Percentiles rank a stretch among this genome's conserved stretches.
These are phyloP conservation scores for Brachyopa scutellaris DNA, from an alignment of 2,888 invertebrate genomes.

Conservation along the genomic window DNA sequence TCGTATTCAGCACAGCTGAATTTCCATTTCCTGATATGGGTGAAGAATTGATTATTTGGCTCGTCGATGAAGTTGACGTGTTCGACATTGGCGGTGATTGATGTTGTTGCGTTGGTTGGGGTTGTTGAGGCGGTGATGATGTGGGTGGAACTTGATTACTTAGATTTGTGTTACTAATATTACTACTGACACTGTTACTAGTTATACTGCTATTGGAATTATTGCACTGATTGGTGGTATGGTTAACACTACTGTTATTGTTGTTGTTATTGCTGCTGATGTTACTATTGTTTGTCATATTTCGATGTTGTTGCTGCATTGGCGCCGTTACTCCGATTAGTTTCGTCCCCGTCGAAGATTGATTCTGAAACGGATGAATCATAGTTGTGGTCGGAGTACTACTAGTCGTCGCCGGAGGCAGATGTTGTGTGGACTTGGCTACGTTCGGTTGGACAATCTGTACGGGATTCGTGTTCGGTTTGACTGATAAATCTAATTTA, in stretches of 20 bases:
- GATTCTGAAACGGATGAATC: slow-evolving; percentile 79
- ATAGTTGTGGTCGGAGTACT: slow-evolving; percentile 73
- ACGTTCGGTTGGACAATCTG: slow-evolving; percentile 81
- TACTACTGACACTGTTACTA: slow-evolving; percentile 4
- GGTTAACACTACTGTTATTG: slow-evolving; percentile 52
- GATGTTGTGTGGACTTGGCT: slow-evolving; percentile 73
- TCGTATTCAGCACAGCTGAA: slow-evolving; percentile 28
- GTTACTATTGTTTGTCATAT: slow-evolving; percentile 38
- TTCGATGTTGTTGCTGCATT: slow-evolving; percentile 79
- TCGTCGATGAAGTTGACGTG: slow-evolving; percentile 50
- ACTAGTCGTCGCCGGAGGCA: slow-evolving; percentile 73
- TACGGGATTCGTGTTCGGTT: slow-evolving; percentile 81
- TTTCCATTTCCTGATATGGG: slow-evolving; percentile 37
- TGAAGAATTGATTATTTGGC: slow-evolving; percentile 50
- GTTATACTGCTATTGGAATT: slow-evolving; percentile 33
- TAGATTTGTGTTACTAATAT: slow-evolving; percentile 34
- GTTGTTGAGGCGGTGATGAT: slow-evolving; percentile 57
- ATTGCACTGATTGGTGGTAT: slow-evolving; percentile 59
- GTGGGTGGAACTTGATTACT: slow-evolving; percentile 65
- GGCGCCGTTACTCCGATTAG: slow-evolving; percentile 81
- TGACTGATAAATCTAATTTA: slow-evolving; percentile 80
- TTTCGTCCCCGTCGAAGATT: slow-evolving; percentile 79
- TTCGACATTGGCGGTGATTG: slow-evolving; percentile 73
- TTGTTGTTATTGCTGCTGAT: slow-evolving; percentile 13
- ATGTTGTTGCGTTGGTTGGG: slow-evolving; percentile 60